Percentiles rank a stretch among this genome's conserved stretches.
These are phyloP conservation scores for Episyrphus balteatus DNA, from an alignment of 1,140 invertebrate genomes.

Conservation along the genomic window DNA sequence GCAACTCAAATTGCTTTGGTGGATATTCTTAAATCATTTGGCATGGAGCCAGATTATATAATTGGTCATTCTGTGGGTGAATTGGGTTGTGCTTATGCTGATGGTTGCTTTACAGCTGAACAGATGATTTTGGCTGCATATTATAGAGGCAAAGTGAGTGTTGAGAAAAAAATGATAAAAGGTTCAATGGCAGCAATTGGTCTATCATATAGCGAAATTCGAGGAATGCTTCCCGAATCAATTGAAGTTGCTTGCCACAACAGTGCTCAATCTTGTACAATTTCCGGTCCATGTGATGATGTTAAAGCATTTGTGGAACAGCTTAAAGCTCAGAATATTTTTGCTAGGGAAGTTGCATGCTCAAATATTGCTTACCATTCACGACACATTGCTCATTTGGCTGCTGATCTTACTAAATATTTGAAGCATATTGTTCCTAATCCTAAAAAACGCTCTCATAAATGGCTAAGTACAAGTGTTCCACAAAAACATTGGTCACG, in stretches of 20 bases:
- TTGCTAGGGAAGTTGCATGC: slow-evolving; percentile 65
- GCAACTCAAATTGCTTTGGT: slow-evolving; percentile 73
- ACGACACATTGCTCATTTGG: slow-evolving; percentile 54
- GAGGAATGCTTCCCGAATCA: slow-evolving; percentile 45
- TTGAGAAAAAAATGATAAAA: slow-evolving; percentile 56
- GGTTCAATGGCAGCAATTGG: slow-evolving; percentile 76
- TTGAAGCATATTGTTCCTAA: slow-evolving; percentile 53
- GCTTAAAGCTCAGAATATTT: slow-evolving; percentile 56
- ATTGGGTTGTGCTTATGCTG: slow-evolving; percentile 73
- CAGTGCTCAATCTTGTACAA: slow-evolving; percentile 62
- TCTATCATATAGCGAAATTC: slow-evolving; percentile 44
- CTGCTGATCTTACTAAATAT: slow-evolving; percentile 56
- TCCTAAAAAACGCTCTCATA: slow-evolving; percentile 54
- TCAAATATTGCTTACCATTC: slow-evolving; percentile 74
- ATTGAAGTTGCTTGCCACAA: slow-evolving; percentile 79
- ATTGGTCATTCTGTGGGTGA: slow-evolving; percentile 74
- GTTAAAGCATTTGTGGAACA: slow-evolving; percentile 55
- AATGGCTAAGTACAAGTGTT: slow-evolving; percentile 77
- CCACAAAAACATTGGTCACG: slow-evolving; percentile 56
- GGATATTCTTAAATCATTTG: slow-evolving; percentile 57
- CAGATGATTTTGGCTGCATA: slow-evolving; percentile 70
- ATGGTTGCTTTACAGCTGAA: slow-evolving; percentile 66
- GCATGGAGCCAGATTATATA: slow-evolving; percentile 66
- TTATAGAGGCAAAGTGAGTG: slow-evolving; percentile 66
- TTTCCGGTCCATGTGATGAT: slow-evolving; percentile 62